Evolutionary conservation across 2,797 vertebrate genomes (phyloP), one percentile per base, ranked within the genome.

Genomic region (Rhodeus uyekii): DNA sequence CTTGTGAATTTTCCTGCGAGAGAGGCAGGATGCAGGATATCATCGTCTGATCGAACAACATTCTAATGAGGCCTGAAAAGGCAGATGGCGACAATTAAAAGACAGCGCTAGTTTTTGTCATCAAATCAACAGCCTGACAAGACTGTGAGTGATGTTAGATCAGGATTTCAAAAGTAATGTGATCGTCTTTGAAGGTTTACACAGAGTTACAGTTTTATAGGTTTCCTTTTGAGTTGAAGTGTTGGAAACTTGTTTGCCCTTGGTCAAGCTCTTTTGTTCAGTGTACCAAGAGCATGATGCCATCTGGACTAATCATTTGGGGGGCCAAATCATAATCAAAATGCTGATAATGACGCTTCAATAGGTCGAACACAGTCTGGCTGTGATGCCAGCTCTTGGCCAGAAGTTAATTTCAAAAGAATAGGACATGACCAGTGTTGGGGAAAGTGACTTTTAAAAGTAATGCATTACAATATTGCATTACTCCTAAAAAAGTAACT

Each of bases 281-380:
- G 46, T 69, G 63, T 22, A 42, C 36, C 16, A 27, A 34, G 61
- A 78, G 55, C 32, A 61, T n/a, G 67, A 80, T 81, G 83, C 87
- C 90, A 89, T 89, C 87, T 91, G 89, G 80, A 72, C 81, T 81
- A 71, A 77, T 84, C 83, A 89, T 55, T 77, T 83, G 64, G 77
- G 81, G 78, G 89, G 69, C 8, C 78, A 87, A 86, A 65, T 86
- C 84, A 85, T 65, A 83, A 84, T 86, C 85, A 36, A 48, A 61
- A 83, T 85, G 78, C 80, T 48, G 46, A 90, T 84, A 83, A 85
- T 87, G 85, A 76, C 85, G 75, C 83, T 86, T 87, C 38, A 82
- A 86, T 86, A 80, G 85, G 87, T 87, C 85, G 74, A 29, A 24
- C 6, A 53, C 78, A 53, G 85, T 83, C 80, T 84, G 69, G 73